phyloP scores from a whole-genome alignment of 2,113 vertebrate species.

The Callorhinus ursinus region DNA sequence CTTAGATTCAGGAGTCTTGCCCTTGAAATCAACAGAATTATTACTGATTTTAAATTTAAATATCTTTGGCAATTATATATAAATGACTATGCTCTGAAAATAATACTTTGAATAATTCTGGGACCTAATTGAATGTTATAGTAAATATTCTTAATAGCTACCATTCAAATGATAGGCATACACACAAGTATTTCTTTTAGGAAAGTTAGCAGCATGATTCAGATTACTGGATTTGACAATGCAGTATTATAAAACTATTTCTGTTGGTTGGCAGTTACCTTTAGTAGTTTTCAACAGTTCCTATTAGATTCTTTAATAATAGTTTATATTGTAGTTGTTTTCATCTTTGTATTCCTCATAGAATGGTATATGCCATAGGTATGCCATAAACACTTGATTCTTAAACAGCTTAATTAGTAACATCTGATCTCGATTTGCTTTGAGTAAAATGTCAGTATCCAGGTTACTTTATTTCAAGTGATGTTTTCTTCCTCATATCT shows the following conservation, averaged over 20 bases:
- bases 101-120: slow-evolving; percentile 13
- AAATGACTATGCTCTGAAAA: slow-evolving; percentile 8
- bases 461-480: neutral
- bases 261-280: neutral
- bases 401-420: neutral
- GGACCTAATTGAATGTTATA: slow-evolving; percentile 1
- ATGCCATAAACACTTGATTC: neutral
- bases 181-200: neutral
- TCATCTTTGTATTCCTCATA: neutral
- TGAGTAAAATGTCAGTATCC: slow-evolving; percentile 17
- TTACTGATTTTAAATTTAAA: slow-evolving; percentile 49
- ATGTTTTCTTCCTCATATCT: neutral
- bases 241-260: slow-evolving; percentile 44
- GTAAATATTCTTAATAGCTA: neutral
- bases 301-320: neutral
- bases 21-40: slow-evolving; percentile 57
- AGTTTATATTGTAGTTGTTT: neutral
- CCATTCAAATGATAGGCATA: neutral
- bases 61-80: neutral
- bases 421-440: neutral
- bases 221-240: neutral
- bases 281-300: neutral
- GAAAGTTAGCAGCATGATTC: neutral
- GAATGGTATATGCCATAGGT: neutral
- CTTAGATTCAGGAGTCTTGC: neutral